A percentile compares a stretch with the other conserved stretches of the same genome.
These are phyloP conservation scores for Drepanosiphum platanoidis DNA, from an alignment of 2,888 invertebrate genomes.

Conservation along the genomic window DNA sequence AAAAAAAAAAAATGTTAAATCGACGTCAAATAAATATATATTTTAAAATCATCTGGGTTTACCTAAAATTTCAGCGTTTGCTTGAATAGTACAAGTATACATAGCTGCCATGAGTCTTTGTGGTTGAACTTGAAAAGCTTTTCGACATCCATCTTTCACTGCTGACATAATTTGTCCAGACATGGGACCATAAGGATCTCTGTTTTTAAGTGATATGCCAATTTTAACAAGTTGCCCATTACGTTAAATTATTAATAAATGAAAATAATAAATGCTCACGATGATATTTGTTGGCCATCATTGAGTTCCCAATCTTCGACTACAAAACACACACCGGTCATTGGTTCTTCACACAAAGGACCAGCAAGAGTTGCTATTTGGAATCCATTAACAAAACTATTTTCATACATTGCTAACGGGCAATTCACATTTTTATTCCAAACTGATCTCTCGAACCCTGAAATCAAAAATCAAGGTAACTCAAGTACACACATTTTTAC, in stretches of 20 bases:
- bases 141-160: slow-evolving; percentile 86
- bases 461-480: not conserved
- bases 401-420: slow-evolving; percentile 70
- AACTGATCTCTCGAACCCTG: slow-evolving; percentile 59
- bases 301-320: slow-evolving; percentile 84
- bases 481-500: not conserved
- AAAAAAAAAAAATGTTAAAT: slow-evolving; percentile 19
- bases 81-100: slow-evolving; percentile 85
- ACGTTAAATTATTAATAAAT: not conserved
- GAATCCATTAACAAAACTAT: slow-evolving; percentile 86
- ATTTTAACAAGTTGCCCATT: too few relatives aligned
- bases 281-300: slow-evolving; percentile 63
- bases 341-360: slow-evolving; percentile 95
- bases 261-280: not conserved
- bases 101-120: slow-evolving; percentile 95
- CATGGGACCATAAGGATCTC: slow-evolving; percentile 69
- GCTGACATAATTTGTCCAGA: slow-evolving; percentile 91
- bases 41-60: slow-evolving; percentile 70
- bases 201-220: slow-evolving; percentile 62
- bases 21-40: not conserved
- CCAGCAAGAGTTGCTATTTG: slow-evolving; percentile 88
- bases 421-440: slow-evolving; percentile 63
- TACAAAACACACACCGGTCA: slow-evolving; percentile 93
- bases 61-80: slow-evolving; percentile 81
- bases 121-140: slow-evolving; percentile 87